Evolutionary conservation across 2,797 vertebrate genomes (phyloP).

Genomic region (Notolepis coatsorum): DNA sequence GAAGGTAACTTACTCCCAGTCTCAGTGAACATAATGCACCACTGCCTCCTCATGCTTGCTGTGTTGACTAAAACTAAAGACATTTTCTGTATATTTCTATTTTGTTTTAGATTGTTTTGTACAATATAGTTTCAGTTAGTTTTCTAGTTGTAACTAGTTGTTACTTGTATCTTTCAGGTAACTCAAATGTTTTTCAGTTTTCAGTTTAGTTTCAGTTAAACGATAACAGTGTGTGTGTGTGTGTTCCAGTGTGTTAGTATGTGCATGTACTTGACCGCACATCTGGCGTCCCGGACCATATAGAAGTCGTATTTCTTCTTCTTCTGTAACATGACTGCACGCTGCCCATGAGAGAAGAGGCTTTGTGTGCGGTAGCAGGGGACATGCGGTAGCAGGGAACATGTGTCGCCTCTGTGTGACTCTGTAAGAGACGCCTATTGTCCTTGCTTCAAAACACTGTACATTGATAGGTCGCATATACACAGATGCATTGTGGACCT

Average conservation of each 20-base stretch:
- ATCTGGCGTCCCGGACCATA: constrained; percentile 55
- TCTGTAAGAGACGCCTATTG: constrained; percentile 61
- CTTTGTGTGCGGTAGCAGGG: constrained; percentile 59
- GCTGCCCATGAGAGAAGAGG: constrained; percentile 47
- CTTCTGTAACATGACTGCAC: constrained; percentile 56
- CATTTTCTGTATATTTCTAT: no score
- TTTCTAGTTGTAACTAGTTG: no score
- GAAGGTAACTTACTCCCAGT: no score
- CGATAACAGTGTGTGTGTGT: constrained; percentile 2
- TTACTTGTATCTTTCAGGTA: no score
- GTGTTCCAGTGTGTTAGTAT: constrained; percentile 34
- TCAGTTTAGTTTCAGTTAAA: no score
- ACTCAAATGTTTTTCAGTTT: no score
- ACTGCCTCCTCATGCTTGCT: no score
- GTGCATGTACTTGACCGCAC: constrained; percentile 55
- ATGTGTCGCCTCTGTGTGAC: constrained; percentile 34
- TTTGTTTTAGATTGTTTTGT: no score
- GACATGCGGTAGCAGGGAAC: constrained; percentile 39
- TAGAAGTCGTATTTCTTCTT: constrained; percentile 40
- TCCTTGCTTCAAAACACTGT: constrained; percentile 46
- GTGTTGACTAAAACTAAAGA: no score
- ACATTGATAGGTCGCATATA: constrained; percentile 45
- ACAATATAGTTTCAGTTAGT: no score
- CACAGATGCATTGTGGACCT: constrained; percentile 37
- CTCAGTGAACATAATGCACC: no score